Evolutionary conservation across 1,140 invertebrate species (phyloP).

Genomic region (Drosophila neocordata): DNA sequence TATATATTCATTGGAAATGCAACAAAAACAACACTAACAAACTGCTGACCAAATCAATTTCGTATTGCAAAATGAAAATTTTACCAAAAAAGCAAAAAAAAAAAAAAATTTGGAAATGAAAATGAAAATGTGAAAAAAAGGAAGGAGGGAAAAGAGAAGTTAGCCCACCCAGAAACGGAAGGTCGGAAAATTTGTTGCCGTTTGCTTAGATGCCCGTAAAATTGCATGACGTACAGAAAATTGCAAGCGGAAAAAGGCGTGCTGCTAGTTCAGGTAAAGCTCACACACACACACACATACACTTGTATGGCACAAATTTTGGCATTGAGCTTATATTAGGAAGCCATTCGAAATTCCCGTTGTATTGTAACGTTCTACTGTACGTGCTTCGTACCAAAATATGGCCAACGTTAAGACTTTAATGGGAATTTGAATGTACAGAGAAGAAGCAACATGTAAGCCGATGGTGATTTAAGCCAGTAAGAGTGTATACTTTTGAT

Average conservation of each 20-base stretch:
- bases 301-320: neutral
- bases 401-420: constrained; percentile 8
- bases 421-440: constrained; percentile 4
- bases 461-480: neutral
- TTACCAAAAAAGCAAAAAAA: constrained; percentile 1
- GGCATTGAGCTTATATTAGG: constrained; percentile 18
- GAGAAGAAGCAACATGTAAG: neutral
- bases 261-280: constrained; percentile 7
- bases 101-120: neutral
- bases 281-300: neutral
- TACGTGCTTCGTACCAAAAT: constrained; percentile 8
- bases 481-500: neutral
- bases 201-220: constrained; percentile 20
- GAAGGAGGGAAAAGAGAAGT: neutral
- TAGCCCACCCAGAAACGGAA: neutral
- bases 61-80: constrained; percentile 22
- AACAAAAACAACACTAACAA: constrained; percentile 13
- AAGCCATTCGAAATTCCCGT: constrained; percentile 9
- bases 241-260: constrained; percentile 12
- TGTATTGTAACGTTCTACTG: neutral
- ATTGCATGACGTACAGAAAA: constrained; percentile 19
- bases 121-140: neutral
- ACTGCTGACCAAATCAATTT: constrained; percentile 23
- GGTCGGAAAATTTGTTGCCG: constrained; percentile 13
- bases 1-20: constrained; percentile 15